phyloP scores from a whole-genome alignment of 2,888 invertebrate genomes.

The Caenorhabditis sp. region DNA sequence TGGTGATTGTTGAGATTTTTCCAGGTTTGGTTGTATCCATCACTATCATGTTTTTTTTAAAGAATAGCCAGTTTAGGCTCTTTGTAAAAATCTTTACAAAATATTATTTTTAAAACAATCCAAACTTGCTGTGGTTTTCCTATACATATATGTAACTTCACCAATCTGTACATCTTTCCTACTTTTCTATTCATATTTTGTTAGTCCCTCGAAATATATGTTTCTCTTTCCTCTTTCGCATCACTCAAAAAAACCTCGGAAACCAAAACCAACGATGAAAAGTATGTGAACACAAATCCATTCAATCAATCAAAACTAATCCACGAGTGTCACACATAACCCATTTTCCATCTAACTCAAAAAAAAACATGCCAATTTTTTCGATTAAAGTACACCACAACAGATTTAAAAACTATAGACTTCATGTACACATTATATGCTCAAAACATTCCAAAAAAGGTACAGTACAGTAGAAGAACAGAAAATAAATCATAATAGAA shows the following conservation, averaged over 20 bases:
- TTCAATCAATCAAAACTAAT: neutral
- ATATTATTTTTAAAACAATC: too few species aligned
- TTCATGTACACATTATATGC: neutral
- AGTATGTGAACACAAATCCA: neutral
- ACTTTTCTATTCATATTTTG: too few species aligned
- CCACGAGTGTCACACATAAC: neutral
- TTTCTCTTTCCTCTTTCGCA: neutral
- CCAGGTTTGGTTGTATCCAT: too few species aligned
- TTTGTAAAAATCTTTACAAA: too few species aligned
- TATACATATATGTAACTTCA: too few species aligned
- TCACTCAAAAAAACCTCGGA: neutral
- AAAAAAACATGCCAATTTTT: neutral
- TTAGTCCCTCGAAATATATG: neutral
- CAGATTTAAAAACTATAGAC: neutral
- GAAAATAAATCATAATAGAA: conserved; percentile 4
- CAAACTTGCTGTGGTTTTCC: too few species aligned
- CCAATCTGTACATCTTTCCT: too few species aligned
- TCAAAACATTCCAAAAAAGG: conserved; percentile 4
- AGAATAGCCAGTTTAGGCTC: too few species aligned
- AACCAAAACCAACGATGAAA: neutral
- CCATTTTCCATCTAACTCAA: neutral
- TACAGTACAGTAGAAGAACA: neutral
- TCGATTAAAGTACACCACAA: conserved; percentile 3
- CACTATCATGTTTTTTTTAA: too few species aligned
- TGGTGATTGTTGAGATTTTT: too few species aligned